Evolutionary conservation across 2,888 invertebrate genomes (phyloP).

Genomic region (Thera obeliscata): DNA sequence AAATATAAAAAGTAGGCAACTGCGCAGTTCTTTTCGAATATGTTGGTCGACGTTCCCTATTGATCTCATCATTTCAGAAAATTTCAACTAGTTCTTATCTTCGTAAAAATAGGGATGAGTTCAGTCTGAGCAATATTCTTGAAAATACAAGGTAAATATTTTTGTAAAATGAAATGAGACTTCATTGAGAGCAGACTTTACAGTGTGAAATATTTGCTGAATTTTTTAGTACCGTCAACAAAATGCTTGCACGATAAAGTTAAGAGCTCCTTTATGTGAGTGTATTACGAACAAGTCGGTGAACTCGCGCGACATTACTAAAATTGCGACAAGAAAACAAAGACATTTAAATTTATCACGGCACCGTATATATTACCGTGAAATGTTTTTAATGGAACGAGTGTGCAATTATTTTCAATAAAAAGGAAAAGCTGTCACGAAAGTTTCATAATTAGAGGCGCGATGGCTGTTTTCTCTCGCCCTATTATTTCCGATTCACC

Average conservation of each 20-base stretch:
- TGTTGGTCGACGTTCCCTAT: too few species aligned
- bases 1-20: too few species aligned
- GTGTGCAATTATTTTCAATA: constrained; percentile 44
- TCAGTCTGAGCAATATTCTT: constrained; percentile 3
- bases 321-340: constrained; percentile 34
- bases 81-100: neutral
- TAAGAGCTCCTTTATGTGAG: constrained; percentile 23
- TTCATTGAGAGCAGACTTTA: neutral
- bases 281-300: constrained; percentile 31
- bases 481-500: constrained; percentile 10
- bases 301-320: constrained; percentile 30
- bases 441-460: constrained; percentile 40
- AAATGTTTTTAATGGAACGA: constrained; percentile 37
- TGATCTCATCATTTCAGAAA: too few species aligned
- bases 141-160: neutral
- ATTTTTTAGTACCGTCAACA: constrained; percentile 23
- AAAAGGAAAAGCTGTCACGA: constrained; percentile 39
- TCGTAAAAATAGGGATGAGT: constrained; percentile 9
- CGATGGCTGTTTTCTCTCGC: constrained; percentile 16
- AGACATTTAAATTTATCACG: constrained; percentile 39
- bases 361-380: constrained; percentile 19
- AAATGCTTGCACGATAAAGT: constrained; percentile 28
- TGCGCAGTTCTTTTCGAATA: too few species aligned
- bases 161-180: neutral
- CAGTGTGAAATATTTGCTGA: constrained; percentile 20